Base-by-base conservation (phyloP, 2,888 invertebrate species). In the Scaptomyza caliginosa region DNA sequence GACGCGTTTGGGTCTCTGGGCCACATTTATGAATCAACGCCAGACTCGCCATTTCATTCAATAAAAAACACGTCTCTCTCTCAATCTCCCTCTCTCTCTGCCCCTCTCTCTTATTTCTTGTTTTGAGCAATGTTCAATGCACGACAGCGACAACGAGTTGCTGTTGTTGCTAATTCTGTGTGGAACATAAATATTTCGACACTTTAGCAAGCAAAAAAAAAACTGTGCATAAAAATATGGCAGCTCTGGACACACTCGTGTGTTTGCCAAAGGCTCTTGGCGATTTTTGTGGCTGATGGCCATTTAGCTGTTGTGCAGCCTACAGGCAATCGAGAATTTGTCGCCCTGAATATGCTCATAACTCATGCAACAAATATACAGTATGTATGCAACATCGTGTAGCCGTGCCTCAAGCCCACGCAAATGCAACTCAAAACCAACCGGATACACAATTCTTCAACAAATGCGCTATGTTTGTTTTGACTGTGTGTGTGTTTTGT, bases 11-110 rank as follows among this genome's bases (percentile, higher is more conserved):
- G 51, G 48, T 32, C 32, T 45, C 64, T 66, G 69, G 73, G 73
- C 69, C 74, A 64, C 89, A 89, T 89, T 88, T 88, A 88, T 88
- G 88, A 88, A 88, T 88, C 88, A 88, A 88, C 90, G 88, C 90
- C 88, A 89, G 80, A 82, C 88, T 73, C 72, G 76, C 80, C 86
- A 87, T 84, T 89, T 89, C 88, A 88, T 89, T 88, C 88, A 88
- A 88, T 88, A 88, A 88, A 88, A 89, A 88, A 89, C 86, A 89
- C 81, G 83, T 75, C 70, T 43, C 40, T 19, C 46, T 24, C n/a
- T n/a, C n/a, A n/a, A n/a, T n/a, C n/a, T n/a, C 64, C 16, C 39
- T 62, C 36, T 8, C 28, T 23, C 39, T 30, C 36, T 28, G 1
- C 19, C 26, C 28, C 52, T 50, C 49, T 52, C 42, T 56, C 19